Percentiles rank a stretch among this genome's conserved stretches.
These are phyloP conservation scores for Acronicta psi DNA, from an alignment of 2,888 invertebrate species.

Conservation along the genomic window DNA sequence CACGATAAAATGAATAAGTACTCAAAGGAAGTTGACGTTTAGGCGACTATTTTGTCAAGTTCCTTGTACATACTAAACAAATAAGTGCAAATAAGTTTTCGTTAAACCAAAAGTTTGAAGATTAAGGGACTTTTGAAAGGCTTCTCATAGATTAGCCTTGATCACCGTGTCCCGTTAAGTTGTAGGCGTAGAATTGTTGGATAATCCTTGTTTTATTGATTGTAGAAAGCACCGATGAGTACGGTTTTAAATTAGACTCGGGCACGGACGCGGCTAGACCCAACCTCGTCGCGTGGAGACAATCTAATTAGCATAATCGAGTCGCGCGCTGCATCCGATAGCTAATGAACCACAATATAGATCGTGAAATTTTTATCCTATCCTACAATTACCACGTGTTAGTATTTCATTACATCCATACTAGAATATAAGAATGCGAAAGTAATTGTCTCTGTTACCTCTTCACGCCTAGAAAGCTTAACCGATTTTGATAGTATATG, in stretches of 20 bases:
- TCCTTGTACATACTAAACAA: constrained; percentile 28
- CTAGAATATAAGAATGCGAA: too few relatives aligned
- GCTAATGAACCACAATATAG: constrained; percentile 46
- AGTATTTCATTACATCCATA: constrained; percentile 21
- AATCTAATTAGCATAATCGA: constrained; percentile 59
- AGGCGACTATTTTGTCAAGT: constrained; percentile 27
- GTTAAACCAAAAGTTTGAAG: constrained; percentile 23
- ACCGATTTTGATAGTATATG: too few relatives aligned
- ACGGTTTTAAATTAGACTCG: constrained; percentile 38
- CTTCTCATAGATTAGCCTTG: constrained; percentile 33
- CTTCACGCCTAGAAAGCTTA: too few relatives aligned
- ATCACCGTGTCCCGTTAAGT: constrained; percentile 25
- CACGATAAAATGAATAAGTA: constrained; percentile 29
- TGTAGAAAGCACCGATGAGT: constrained; percentile 34
- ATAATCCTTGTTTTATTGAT: constrained; percentile 35
- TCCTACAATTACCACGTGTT: constrained; percentile 29
- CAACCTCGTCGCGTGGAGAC: constrained; percentile 36
- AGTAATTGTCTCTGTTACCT: too few relatives aligned
- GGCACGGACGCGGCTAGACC: constrained; percentile 38
- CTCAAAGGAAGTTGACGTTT: constrained; percentile 29
- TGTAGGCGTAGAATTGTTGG: constrained; percentile 16
- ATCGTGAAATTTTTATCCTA: constrained; percentile 44
- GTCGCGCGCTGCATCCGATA: constrained; percentile 46
- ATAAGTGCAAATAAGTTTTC: constrained; percentile 26
- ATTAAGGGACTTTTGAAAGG: constrained; percentile 29